These are phyloP conservation scores for Cremastinae sp. DNA, from an alignment of 2,888 invertebrate species.

Conservation along the genomic window DNA sequence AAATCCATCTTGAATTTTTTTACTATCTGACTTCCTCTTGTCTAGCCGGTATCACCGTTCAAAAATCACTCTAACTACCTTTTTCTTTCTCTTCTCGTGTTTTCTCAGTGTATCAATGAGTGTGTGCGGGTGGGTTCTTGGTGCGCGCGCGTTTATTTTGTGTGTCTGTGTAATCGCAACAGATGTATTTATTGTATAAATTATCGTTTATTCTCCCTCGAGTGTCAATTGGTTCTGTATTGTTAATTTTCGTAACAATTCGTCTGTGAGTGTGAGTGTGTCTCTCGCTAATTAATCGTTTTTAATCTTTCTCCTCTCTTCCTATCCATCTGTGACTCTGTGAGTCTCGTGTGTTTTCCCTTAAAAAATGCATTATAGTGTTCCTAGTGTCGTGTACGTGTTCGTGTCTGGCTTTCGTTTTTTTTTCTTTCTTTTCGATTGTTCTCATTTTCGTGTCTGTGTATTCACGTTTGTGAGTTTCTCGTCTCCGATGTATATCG, in stretches of 20 bases:
- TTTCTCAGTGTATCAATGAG: slow-evolving; percentile 60
- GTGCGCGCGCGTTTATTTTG: slow-evolving; percentile 63
- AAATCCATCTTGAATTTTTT: slow-evolving; percentile 20
- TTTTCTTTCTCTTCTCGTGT: slow-evolving; percentile 31
- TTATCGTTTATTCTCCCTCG: slow-evolving; percentile 52
- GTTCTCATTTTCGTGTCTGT: slow-evolving; percentile 24
- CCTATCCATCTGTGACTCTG: not conserved
- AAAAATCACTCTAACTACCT: slow-evolving; percentile 32
- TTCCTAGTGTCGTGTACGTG: slow-evolving; percentile 33
- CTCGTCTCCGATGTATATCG: slow-evolving; percentile 55
- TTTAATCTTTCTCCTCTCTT: not conserved
- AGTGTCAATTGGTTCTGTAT: slow-evolving; percentile 60
- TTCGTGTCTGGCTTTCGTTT: slow-evolving; percentile 22
- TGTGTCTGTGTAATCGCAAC: slow-evolving; percentile 53
- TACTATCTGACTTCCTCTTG: too few species aligned
- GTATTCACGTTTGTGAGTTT: slow-evolving; percentile 36
- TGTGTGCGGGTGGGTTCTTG: slow-evolving; percentile 64
- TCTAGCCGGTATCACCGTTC: slow-evolving; percentile 55
- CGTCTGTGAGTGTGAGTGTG: slow-evolving; percentile 28
- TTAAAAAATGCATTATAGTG: slow-evolving; percentile 29
- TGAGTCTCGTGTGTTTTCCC: slow-evolving; percentile 20
- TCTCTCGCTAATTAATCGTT: slow-evolving; percentile 42
- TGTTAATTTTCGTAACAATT: slow-evolving; percentile 58
- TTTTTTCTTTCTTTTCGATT: not conserved
- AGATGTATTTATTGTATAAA: slow-evolving; percentile 58